Conservation (phyloP, 2,113 vertebrate species). For the Terrapene triunguis region DNA sequence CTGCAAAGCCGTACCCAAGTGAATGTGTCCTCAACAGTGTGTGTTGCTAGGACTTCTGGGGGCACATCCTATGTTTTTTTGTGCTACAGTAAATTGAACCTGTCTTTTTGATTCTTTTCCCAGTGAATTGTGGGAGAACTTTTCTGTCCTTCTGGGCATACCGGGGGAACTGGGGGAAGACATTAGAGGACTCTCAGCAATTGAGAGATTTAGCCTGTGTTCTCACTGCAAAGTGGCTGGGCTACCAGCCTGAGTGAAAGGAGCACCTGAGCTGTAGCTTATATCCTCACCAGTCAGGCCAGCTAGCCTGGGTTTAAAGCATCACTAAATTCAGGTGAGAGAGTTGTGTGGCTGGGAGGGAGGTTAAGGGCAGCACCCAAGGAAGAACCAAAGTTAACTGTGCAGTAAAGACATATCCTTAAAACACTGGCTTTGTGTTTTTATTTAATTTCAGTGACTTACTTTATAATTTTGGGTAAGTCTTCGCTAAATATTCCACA, state of each 20-base stretch:
- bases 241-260: neutral
- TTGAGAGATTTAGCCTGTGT: neutral
- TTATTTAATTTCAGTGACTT: neutral
- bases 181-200: no score
- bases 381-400: neutral
- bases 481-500: neutral
- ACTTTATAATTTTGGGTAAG: neutral
- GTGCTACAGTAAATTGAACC: neutral
- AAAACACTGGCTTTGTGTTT: neutral
- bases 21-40: neutral
- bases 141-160: neutral
- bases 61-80: neutral
- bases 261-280: neutral
- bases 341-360: neutral
- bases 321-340: neutral
- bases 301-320: neutral
- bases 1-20: neutral
- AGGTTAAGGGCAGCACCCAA: neutral
- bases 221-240: neutral
- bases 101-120: neutral
- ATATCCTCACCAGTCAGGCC: neutral
- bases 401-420: neutral
- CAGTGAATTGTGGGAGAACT: neutral
- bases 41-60: neutral
- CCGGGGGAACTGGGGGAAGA: no score